phyloP scores from a whole-genome alignment of 2,888 invertebrate genomes.

The Lottia scabra region DNA sequence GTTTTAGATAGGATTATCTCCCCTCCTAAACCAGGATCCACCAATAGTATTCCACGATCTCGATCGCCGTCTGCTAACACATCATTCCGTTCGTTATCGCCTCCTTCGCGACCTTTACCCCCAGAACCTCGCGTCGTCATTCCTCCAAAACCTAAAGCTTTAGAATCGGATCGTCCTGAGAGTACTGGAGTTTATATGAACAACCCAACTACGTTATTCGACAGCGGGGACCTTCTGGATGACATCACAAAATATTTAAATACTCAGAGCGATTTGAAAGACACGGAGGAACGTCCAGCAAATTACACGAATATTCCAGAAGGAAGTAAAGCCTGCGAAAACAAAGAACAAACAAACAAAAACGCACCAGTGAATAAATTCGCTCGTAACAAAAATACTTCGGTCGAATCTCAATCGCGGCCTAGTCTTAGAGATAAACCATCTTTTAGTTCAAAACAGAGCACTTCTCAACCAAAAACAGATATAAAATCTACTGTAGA shows the following conservation, averaged over 20 bases:
- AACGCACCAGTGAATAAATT: not conserved
- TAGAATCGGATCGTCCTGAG: not conserved
- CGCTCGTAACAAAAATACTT: not conserved
- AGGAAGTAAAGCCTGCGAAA: not conserved
- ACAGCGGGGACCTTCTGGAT: not conserved
- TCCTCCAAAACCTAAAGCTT: not conserved
- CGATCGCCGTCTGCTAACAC: slow-evolving; percentile 9
- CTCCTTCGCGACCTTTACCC: not conserved
- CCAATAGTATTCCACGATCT: not conserved
- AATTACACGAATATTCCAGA: not conserved
- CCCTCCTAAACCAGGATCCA: slow-evolving; percentile 20
- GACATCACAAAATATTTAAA: not conserved
- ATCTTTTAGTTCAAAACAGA: not conserved
- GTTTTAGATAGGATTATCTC: slow-evolving; percentile 8
- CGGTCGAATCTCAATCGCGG: not conserved
- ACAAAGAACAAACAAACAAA: not conserved
- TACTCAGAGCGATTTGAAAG: not conserved
- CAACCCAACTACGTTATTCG: not conserved
- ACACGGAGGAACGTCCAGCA: not conserved
- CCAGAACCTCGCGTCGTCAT: not conserved
- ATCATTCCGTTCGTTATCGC: not conserved
- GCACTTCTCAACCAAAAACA: not conserved
- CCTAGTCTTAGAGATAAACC: not conserved
- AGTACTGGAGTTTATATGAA: not conserved
- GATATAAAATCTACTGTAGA: too few species aligned